These are phyloP conservation scores for Actinostola sp. DNA, from an alignment of 92 coral and sea anemone species.

Conservation along the genomic window DNA sequence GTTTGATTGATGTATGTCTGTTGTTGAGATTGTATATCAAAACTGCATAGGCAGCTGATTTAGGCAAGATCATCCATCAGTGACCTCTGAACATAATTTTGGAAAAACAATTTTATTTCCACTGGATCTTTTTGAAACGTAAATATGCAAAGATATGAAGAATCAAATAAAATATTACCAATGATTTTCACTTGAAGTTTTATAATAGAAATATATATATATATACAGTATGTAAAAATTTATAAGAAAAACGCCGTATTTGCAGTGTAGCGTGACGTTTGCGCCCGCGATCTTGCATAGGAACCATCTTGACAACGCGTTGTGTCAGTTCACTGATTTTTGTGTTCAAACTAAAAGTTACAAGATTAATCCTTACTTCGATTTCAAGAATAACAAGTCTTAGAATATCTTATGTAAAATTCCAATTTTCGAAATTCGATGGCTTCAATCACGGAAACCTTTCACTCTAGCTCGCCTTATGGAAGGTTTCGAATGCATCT, in stretches of 20 bases:
- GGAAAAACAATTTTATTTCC: too few relatives aligned
- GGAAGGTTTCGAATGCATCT: slow-evolving; percentile 84
- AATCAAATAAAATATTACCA: neutral
- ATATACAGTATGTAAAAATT: neutral
- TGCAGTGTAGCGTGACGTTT: neutral
- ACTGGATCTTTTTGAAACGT: too few relatives aligned
- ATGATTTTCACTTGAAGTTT: neutral
- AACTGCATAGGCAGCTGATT: too few relatives aligned
- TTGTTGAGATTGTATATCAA: too few relatives aligned
- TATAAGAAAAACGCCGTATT: neutral
- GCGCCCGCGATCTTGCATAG: slow-evolving; percentile 70
- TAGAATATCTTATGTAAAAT: too few relatives aligned
- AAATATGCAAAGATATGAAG: neutral
- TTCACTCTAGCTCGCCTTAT: slow-evolving; percentile 69
- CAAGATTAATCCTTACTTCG: slow-evolving; percentile 9
- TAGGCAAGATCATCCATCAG: too few relatives aligned
- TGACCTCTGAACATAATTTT: too few relatives aligned
- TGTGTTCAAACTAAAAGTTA: slow-evolving; percentile 54
- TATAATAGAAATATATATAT: too few relatives aligned
- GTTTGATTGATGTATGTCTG: too few relatives aligned
- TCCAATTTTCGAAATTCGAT: slow-evolving; percentile 4
- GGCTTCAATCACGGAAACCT: slow-evolving; percentile 64
- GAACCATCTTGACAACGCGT: slow-evolving; percentile 85
- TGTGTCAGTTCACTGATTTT: slow-evolving; percentile 14
- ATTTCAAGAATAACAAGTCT: neutral